These are phyloP conservation scores for Corythucha ciliata DNA, from an alignment of 2,888 invertebrate species.

Conservation along the genomic window DNA sequence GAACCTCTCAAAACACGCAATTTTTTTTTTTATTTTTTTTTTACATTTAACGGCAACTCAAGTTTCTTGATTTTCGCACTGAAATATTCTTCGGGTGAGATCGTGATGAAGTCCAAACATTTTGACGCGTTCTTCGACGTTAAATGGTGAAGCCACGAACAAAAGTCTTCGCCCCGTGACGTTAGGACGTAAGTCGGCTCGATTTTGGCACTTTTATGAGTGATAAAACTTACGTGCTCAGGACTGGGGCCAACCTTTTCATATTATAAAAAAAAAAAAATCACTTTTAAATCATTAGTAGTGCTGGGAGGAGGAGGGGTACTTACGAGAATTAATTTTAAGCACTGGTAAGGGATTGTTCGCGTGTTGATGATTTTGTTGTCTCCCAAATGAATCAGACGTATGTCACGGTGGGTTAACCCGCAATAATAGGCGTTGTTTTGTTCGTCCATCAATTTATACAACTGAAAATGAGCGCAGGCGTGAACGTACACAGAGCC, in stretches of 20 bases:
- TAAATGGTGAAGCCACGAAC: constrained; percentile 20
- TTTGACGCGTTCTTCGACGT: background rate
- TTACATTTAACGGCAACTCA: background rate
- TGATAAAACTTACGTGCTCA: constrained; percentile 19
- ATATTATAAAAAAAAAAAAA: no score
- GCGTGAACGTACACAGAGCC: no score
- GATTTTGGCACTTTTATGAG: no score
- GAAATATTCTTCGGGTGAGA: constrained; percentile 16
- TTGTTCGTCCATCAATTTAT: constrained; percentile 18
- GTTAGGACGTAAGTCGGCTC: constrained; percentile 13
- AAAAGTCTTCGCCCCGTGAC: constrained; percentile 20
- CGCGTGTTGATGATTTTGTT: constrained; percentile 11
- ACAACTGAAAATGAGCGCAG: constrained; percentile 18
- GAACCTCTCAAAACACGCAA: background rate
- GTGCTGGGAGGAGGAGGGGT: no score
- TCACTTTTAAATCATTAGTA: no score
- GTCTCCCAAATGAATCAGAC: constrained; percentile 2
- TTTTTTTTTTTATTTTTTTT: background rate
- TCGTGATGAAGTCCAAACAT: constrained; percentile 16
- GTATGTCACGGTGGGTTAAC: constrained; percentile 15
- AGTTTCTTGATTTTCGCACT: background rate
- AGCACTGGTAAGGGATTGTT: constrained; percentile 12
- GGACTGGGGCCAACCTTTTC: constrained; percentile 21
- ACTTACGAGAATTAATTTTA: constrained; percentile 16
- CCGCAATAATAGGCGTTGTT: constrained; percentile 9